These are phyloP conservation scores for Pavo muticus DNA, from an alignment of 2,113 vertebrate species.

Conservation along the genomic window DNA sequence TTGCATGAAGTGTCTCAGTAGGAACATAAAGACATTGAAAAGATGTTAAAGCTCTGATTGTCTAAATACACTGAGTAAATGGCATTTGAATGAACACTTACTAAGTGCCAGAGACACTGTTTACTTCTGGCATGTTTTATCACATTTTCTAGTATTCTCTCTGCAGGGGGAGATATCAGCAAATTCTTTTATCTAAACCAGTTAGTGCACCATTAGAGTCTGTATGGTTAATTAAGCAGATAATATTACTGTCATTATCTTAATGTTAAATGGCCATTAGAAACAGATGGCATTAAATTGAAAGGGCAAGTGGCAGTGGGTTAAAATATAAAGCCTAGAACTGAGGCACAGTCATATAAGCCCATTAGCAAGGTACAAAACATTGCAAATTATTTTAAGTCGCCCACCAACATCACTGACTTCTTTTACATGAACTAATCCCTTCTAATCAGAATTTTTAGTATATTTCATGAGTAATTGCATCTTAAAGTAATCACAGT, in stretches of 20 bases:
- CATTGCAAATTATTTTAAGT: slow-evolving; percentile 53
- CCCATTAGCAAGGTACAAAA: slow-evolving; percentile 78
- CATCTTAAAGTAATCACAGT: slow-evolving; percentile 54
- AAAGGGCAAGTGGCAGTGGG: slow-evolving; percentile 56
- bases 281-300: slow-evolving; percentile 71
- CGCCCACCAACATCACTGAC: background rate
- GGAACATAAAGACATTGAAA: slow-evolving; percentile 60
- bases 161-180: slow-evolving; percentile 69
- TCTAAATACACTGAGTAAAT: slow-evolving; percentile 68
- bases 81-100: slow-evolving; percentile 65
- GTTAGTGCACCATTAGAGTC: slow-evolving; percentile 77
- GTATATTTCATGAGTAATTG: slow-evolving; percentile 73
- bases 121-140: slow-evolving; percentile 69
- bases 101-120: slow-evolving; percentile 45
- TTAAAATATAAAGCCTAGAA: slow-evolving; percentile 57
- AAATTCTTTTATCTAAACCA: slow-evolving; percentile 82
- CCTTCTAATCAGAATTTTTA: slow-evolving; percentile 70
- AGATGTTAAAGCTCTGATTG: slow-evolving; percentile 64
- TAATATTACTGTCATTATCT: slow-evolving; percentile 79
- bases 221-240: slow-evolving; percentile 77
- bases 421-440: slow-evolving; percentile 44
- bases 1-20: slow-evolving; percentile 21
- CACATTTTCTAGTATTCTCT: slow-evolving; percentile 58
- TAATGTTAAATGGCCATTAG: slow-evolving; percentile 80
- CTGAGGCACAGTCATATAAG: slow-evolving; percentile 50